These are phyloP conservation scores for Frankliniella intonsa DNA, from an alignment of 2,888 invertebrate species.

Conservation along the genomic window DNA sequence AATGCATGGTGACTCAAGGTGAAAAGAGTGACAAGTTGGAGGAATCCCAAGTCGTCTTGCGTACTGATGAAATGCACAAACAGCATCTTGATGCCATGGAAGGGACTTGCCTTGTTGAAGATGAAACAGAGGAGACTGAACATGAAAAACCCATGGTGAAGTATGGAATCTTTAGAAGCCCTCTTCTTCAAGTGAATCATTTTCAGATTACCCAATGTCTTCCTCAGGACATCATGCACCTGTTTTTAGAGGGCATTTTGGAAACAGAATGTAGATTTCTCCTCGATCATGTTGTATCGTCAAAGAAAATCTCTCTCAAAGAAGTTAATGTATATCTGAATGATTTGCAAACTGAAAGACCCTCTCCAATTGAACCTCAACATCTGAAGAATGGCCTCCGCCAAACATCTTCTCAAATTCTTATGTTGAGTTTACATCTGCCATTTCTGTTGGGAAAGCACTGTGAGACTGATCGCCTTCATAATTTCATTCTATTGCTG, in stretches of 20 bases:
- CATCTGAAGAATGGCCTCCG: not conserved
- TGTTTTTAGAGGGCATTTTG: not conserved
- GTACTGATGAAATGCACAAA: not conserved
- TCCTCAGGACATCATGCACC: not conserved
- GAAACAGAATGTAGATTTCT: not conserved
- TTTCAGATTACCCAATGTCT: constrained; percentile 1
- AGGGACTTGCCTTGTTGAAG: not conserved
- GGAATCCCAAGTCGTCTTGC: not conserved
- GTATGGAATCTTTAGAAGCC: constrained; percentile 1
- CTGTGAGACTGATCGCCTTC: not conserved
- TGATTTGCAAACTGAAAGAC: not conserved
- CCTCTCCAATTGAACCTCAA: not conserved
- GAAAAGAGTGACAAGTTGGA: not conserved
- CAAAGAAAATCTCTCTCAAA: not conserved
- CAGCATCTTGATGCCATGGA: constrained; percentile 1
- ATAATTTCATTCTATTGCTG: not conserved
- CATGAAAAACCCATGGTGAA: not conserved
- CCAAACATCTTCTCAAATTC: not conserved
- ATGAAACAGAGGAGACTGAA: not conserved
- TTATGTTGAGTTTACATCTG: not conserved
- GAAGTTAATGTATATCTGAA: not conserved
- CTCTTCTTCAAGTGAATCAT: not conserved
- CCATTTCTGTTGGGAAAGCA: not conserved
- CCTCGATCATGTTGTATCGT: not conserved
- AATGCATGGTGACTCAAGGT: constrained; percentile 4